These are phyloP conservation scores for Drosophila subpulchrella DNA, from an alignment of 1,140 invertebrate genomes.

Conservation along the genomic window DNA sequence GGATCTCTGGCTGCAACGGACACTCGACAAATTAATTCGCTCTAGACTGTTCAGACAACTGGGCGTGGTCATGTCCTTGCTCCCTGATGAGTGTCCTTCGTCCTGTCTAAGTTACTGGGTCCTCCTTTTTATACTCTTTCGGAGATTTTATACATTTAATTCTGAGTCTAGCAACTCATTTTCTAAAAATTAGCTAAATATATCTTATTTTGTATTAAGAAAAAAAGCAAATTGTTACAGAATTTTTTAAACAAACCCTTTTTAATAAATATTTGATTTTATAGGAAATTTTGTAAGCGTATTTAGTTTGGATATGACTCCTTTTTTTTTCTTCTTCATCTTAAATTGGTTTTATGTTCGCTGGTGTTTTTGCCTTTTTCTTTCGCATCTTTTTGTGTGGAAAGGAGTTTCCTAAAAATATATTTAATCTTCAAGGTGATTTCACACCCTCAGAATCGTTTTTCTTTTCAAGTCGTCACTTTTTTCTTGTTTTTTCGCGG, in stretches of 20 bases:
- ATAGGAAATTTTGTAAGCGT: neutral
- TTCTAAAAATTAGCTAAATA: too few species aligned
- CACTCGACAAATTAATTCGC: conserved; percentile 76
- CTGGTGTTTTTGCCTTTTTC: conserved; percentile 11
- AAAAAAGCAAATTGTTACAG: too few species aligned
- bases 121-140: conserved; percentile 1
- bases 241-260: too few species aligned
- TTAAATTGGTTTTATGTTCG: conserved; percentile 74
- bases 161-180: neutral
- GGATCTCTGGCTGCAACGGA: conserved; percentile 59
- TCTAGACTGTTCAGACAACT: conserved; percentile 56
- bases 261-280: neutral
- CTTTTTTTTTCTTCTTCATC: conserved; percentile 11
- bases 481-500: conserved; percentile 17
- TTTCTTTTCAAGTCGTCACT: neutral
- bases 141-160: neutral
- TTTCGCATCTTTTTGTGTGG: conserved; percentile 8
- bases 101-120: neutral
- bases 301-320: neutral
- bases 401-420: conserved; percentile 3
- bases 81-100: conserved; percentile 31
- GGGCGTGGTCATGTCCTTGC: conserved; percentile 54
- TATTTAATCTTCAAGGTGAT: conserved; percentile 7
- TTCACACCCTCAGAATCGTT: neutral
- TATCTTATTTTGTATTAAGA: too few species aligned